Evolutionary conservation across 2,888 invertebrate genomes (phyloP).

Genomic region (Drosophila mercatorum): DNA sequence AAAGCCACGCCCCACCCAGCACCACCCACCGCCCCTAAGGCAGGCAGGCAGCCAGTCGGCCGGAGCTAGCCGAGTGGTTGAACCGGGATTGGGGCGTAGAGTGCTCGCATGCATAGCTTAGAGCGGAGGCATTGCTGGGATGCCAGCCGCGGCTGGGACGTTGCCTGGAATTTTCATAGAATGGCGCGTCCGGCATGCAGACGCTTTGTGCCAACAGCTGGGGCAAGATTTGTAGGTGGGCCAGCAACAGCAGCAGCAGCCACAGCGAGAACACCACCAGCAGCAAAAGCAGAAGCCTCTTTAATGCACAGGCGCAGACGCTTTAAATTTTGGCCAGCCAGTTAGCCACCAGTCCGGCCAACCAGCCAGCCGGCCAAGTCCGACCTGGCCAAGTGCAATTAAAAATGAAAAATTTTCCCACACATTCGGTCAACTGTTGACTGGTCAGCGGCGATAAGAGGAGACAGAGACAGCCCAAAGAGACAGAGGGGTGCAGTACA

Average conservation of each 20-base stretch:
- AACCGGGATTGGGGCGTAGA: constrained; percentile 22
- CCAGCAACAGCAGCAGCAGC: constrained; percentile 39
- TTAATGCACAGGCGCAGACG: constrained; percentile 50
- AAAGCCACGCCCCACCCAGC: constrained; percentile 68
- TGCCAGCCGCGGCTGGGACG: constrained; percentile 73
- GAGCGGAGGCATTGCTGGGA: constrained; percentile 68
- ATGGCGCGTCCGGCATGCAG: constrained; percentile 76
- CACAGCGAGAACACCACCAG: constrained; percentile 11
- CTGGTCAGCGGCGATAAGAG: constrained; percentile 59
- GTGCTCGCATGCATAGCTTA: constrained; percentile 69
- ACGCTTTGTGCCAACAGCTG: constrained; percentile 62
- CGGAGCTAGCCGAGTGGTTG: constrained; percentile 18
- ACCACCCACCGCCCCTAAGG: constrained; percentile 7
- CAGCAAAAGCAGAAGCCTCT: constrained; percentile 18
- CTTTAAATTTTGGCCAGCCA: constrained; percentile 62
- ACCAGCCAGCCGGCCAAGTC: constrained; percentile 18
- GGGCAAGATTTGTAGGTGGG: constrained; percentile 73
- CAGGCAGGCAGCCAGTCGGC: constrained; percentile 10
- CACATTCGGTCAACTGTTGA: constrained; percentile 68
- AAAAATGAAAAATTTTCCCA: constrained; percentile 84
- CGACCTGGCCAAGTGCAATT: constrained; percentile 69
- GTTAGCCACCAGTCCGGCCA: constrained; percentile 13
- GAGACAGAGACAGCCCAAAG: constrained; percentile 21
- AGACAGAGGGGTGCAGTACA: constrained; percentile 21
- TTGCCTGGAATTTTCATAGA: constrained; percentile 77